Evolutionary conservation across 2,888 invertebrate genomes (phyloP).

Genomic region (Apodemia duryi): DNA sequence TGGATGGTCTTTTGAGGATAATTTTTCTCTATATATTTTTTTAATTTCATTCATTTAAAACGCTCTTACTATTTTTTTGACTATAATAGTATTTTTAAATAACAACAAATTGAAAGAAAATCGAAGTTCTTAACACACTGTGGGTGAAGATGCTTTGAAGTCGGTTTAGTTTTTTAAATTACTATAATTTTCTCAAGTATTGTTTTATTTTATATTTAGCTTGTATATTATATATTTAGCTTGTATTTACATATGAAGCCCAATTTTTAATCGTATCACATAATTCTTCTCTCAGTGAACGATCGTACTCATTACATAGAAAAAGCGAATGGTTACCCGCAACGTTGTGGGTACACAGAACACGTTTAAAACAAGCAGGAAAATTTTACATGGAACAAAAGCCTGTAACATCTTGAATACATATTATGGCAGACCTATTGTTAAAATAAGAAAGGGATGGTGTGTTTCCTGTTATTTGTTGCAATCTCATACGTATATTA

Average conservation of each 20-base stretch:
- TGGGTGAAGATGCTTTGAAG: too few species aligned
- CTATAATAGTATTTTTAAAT: too few species aligned
- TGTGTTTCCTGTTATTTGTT: background rate
- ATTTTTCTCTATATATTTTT: too few species aligned
- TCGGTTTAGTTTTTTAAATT: too few species aligned
- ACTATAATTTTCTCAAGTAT: too few species aligned
- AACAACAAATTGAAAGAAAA: too few species aligned
- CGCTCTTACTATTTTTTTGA: too few species aligned
- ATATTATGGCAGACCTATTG: background rate
- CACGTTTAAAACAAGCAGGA: background rate
- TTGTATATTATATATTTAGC: too few species aligned
- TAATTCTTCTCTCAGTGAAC: background rate
- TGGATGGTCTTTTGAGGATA: too few species aligned
- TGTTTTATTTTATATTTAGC: too few species aligned
- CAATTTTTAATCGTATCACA: slow-evolving; percentile 1
- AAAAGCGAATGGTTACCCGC: background rate
- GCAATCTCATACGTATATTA: background rate
- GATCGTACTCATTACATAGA: slow-evolving; percentile 4
- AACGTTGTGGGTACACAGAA: background rate
- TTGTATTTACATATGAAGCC: background rate
- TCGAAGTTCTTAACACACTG: too few species aligned
- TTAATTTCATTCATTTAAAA: too few species aligned
- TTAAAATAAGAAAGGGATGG: background rate
- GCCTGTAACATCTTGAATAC: background rate
- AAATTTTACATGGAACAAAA: background rate